Percentiles rank a stretch among this genome's conserved stretches.
Conservation (phyloP, 2,113 vertebrate genomes). For the Strix aluco region DNA sequence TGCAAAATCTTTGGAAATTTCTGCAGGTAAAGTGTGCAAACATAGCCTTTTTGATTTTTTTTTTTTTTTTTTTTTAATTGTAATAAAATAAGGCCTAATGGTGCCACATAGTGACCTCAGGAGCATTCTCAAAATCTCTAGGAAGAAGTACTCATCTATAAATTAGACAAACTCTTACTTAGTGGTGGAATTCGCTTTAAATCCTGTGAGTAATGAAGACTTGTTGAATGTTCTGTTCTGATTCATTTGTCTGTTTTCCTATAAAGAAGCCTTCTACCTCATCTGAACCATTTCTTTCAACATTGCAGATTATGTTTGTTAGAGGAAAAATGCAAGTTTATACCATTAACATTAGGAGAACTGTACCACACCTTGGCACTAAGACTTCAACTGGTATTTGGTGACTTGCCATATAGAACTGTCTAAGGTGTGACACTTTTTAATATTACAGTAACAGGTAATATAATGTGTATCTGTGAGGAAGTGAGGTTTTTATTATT, state of each 20-base stretch:
- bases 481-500: accelerated
- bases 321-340: neutral
- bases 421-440: neutral
- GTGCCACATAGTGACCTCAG: neutral
- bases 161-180: neutral
- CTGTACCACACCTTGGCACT: neutral
- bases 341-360: neutral
- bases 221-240: neutral
- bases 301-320: too few relatives aligned
- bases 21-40: neutral
- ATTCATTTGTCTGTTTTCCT: neutral
- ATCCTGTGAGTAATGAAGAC: neutral
- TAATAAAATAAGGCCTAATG: neutral
- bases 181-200: neutral
- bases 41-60: neutral
- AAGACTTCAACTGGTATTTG: neutral
- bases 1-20: neutral
- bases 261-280: neutral
- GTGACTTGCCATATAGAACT: accelerated
- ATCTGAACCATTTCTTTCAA: neutral
- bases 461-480: accelerated
- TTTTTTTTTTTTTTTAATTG: neutral
- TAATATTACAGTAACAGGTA: neutral
- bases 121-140: neutral
- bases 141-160: neutral